phyloP scores from a whole-genome alignment of 92 coral and sea anemone genomes.

The Umimayanthus kanabou region DNA sequence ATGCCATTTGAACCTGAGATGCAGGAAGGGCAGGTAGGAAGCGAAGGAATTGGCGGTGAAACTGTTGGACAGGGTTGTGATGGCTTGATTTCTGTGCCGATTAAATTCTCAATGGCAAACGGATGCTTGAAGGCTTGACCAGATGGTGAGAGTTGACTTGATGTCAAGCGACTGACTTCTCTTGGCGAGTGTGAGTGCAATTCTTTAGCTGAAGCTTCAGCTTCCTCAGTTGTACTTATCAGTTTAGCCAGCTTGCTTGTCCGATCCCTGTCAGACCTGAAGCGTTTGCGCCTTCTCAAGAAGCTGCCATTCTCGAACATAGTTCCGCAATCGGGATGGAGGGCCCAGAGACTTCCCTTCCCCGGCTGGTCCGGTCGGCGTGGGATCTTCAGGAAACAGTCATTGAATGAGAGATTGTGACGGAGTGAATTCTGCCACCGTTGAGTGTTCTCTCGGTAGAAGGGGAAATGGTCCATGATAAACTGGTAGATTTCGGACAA shows the following conservation, averaged over 20 bases:
- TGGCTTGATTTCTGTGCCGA: constrained; percentile 71
- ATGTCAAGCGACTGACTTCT: constrained; percentile 28
- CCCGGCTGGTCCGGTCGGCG: constrained; percentile 99
- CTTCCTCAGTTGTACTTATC: constrained; percentile 63
- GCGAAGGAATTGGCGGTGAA: constrained; percentile 73
- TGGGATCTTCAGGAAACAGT: constrained; percentile 96
- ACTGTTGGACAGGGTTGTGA: constrained; percentile 52
- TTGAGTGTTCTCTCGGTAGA: constrained; percentile 96
- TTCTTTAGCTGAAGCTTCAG: constrained; percentile 9
- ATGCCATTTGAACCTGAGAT: constrained; percentile 57
- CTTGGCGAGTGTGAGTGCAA: constrained; percentile 42
- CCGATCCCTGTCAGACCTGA: constrained; percentile 90
- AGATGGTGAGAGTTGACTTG: constrained; percentile 48
- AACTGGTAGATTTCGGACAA: constrained; percentile 96
- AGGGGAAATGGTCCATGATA: constrained; percentile 98
- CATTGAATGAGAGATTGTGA: constrained; percentile 95
- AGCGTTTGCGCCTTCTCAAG: constrained; percentile 90
- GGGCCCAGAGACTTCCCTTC: constrained; percentile 97
- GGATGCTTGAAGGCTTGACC: constrained; percentile 86
- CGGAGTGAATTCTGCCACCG: constrained; percentile 99
- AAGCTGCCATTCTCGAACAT: constrained; percentile 99
- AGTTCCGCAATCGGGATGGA: constrained; percentile 98
- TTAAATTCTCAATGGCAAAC: constrained; percentile 94
- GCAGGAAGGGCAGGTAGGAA: constrained; percentile 87
- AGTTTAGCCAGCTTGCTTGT: constrained; percentile 69